Evolutionary conservation across 2,113 vertebrate genomes (phyloP), one percentile per base, ranked within the genome.

Genomic region (Sinocyclocheilus anophthalmus): DNA sequence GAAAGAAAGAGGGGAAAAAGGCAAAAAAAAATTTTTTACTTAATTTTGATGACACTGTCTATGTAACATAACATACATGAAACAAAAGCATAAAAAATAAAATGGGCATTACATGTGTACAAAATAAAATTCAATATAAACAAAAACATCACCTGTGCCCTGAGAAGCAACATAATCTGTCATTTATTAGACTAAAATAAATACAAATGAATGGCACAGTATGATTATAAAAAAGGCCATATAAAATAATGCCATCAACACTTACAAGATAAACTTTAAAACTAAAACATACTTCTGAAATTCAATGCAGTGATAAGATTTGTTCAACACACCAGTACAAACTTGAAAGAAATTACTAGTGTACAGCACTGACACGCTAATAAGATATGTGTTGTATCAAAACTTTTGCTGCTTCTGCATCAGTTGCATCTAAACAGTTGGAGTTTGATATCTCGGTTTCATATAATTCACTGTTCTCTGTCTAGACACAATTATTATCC

Each of bases 191-290:
- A 33, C 50, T 70, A 69, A 53, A 53, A n/a, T 69, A 55, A 72
- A 73, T 24, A 83, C 65, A 57, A 13, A 55, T 9, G 30, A 16
- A 72, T 59, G 50, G 33, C 30, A 84, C 67, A 57, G 67, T 20
- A 57, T 16, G 26, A 10, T 72, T 22, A 30, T 70, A 73, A n/a
- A 83, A 81, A 72, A 84, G 81, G 80, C n/a, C 80, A 69, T 82
- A 22, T 61, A 13, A 69, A 33, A 81, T 26, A 4, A 11, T 63
- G 30, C 48, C 33, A 37, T 30, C 12, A 55, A 80, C 55, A 39
- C 55, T 65, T 4, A 45, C 24, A 65, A 81, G 37, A 81, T 48
- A 5, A 26, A 45, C 7, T 63, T 26, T 7, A 67, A 69, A 82
- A 33, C 24, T 50, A 33, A 82, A 82, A 50, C 48, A 82, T 33